phyloP scores from a whole-genome alignment of 2,113 vertebrate species.

The Nesospiza acunhae region DNA sequence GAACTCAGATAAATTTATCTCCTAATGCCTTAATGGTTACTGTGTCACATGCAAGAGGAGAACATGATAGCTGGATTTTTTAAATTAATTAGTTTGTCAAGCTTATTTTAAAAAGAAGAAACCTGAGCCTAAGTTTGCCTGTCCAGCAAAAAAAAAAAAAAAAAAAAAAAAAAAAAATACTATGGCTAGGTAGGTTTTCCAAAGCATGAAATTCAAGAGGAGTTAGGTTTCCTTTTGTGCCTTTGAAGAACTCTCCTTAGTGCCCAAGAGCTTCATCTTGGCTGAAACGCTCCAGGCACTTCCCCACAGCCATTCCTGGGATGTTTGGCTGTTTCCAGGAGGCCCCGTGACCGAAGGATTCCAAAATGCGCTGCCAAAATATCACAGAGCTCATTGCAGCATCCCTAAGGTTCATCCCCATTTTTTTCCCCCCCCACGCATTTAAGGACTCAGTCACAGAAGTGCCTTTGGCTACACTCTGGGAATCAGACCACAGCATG shows the following conservation, averaged over 20 bases:
- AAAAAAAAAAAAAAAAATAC: conserved; percentile 41
- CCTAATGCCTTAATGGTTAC: not conserved
- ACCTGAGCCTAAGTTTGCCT: conserved; percentile 26
- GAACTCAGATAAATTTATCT: conserved; percentile 25
- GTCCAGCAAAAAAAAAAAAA: conserved; percentile 22
- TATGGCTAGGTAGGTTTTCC: conserved; percentile 44
- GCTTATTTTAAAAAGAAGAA: conserved; percentile 52
- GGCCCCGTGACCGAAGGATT: not conserved
- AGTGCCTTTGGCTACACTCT: not conserved
- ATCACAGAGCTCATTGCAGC: not conserved
- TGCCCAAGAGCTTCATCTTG: not conserved
- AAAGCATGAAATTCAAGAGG: conserved; percentile 50
- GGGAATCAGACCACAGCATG: not conserved
- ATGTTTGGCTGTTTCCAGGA: not conserved
- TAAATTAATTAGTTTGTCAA: conserved; percentile 45
- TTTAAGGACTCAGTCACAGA: conserved; percentile 1
- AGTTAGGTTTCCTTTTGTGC: conserved; percentile 38
- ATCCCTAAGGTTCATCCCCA: not conserved
- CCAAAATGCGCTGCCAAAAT: not conserved
- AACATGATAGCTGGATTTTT: conserved; percentile 42
- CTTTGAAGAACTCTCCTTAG: not conserved
- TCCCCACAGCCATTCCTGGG: not conserved
- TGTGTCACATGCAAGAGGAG: not conserved
- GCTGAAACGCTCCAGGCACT: not conserved
- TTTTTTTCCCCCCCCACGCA: fast-evolving